Base-by-base conservation (phyloP, 2,113 vertebrate genomes). In the Ciconia maguari region DNA sequence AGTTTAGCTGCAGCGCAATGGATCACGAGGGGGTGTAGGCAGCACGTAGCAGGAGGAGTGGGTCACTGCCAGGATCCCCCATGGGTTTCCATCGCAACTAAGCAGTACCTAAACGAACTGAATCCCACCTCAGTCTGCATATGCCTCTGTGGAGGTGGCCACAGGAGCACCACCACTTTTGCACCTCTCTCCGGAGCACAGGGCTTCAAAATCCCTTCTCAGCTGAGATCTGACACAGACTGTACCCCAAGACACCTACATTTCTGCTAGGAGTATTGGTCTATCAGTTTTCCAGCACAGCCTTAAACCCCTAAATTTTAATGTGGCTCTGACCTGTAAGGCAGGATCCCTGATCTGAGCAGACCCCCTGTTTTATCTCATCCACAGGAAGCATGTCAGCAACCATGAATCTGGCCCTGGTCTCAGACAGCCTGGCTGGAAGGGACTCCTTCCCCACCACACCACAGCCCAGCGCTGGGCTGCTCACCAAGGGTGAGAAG, bases 391-490 rank as follows among this genome's bases (percentile, higher is more conserved):
- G 2, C 8, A 13, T 16, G 32, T 74, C 29, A 20, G 57, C 38
- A 78, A 75, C 11, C 6, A 42, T 4, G 15, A 82, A 38, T 51
- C 6, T 0, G 2, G 42, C 9, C 6, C 36, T n/a, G 44, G 16
- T 55, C 64, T 87, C 51, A 71, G 82, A 44, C 22, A 36, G 15
- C 5, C 4, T 21, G 8, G 5, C 17, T 87, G 46, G 36, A 78
- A 78, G n/a, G 30, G 5, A 19, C 8, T 42, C 16, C 20, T 34
- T 26, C 32, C 9, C 6, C n/a, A 34, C 4, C 17, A 19, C 58
- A 38, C 4, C 22, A 7, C 3, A 55, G 22, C 21, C 22, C 79
- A 54, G 18, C 1, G 1, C 1, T 17, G 25, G 10, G 8, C 3
- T 48, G 10, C 13, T 79, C 51, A 27, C 10, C 6, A 38, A 71